These are phyloP conservation scores for Empis stercorea DNA, from an alignment of 2,888 invertebrate genomes.

Conservation along the genomic window DNA sequence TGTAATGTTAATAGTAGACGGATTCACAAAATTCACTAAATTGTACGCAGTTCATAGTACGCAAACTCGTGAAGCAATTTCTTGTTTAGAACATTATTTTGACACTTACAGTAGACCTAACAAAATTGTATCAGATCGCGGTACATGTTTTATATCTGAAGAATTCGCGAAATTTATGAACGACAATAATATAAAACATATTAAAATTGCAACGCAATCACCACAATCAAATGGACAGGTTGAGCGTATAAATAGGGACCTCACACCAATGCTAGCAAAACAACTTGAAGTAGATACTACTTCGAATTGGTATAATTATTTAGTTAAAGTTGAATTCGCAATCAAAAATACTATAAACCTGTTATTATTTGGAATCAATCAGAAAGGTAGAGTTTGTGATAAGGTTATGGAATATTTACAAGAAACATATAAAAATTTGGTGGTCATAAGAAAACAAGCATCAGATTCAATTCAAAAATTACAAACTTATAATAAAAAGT, in stretches of 20 bases:
- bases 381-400: no score
- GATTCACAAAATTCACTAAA: neutral
- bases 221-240: slow-evolving; percentile 8
- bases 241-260: slow-evolving; percentile 2
- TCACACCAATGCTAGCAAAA: slow-evolving; percentile 6
- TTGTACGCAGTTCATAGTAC: neutral
- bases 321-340: slow-evolving; percentile 15
- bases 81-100: neutral
- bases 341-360: slow-evolving; percentile 18
- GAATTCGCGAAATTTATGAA: slow-evolving; percentile 5
- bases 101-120: neutral
- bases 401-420: no score
- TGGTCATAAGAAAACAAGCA: no score
- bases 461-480: no score
- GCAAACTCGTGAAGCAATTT: neutral
- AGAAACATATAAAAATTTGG: no score
- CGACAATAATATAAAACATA: slow-evolving; percentile 5
- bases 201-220: slow-evolving; percentile 8
- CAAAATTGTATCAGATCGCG: slow-evolving; percentile 7
- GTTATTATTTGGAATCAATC: slow-evolving; percentile 18
- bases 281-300: slow-evolving; percentile 2
- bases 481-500: no score
- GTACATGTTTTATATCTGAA: slow-evolving; percentile 4
- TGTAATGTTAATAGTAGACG: neutral
- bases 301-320: slow-evolving; percentile 7